Conservation (phyloP, 1,140 invertebrate genomes). For the Sycophila sp. region DNA sequence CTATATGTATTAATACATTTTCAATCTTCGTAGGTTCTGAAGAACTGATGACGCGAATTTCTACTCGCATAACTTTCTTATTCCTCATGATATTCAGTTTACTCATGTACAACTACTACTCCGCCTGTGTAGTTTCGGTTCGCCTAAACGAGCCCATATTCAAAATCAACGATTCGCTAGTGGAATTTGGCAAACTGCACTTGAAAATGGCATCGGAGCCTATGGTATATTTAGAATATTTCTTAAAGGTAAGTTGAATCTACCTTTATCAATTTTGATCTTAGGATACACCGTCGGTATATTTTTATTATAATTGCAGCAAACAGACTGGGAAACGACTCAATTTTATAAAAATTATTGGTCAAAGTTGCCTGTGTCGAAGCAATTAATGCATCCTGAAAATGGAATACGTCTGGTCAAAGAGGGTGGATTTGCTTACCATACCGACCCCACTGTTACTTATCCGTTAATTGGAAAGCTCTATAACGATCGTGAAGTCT, state of each 20-base stretch:
- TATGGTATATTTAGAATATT: slow-evolving; percentile 51
- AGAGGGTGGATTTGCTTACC: slow-evolving; percentile 44
- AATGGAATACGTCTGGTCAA: slow-evolving; percentile 36
- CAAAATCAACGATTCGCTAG: slow-evolving; percentile 59
- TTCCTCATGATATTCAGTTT: slow-evolving; percentile 51
- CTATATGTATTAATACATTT: neutral
- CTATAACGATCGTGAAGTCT: slow-evolving; percentile 43
- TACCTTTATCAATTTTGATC: neutral
- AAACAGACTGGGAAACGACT: slow-evolving; percentile 35
- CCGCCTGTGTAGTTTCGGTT: slow-evolving; percentile 56
- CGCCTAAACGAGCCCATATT: slow-evolving; percentile 55
- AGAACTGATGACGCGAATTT: slow-evolving; percentile 7
- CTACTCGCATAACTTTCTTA: slow-evolving; percentile 46
- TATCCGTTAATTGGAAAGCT: slow-evolving; percentile 43
- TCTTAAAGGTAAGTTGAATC: slow-evolving; percentile 49
- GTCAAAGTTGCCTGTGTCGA: slow-evolving; percentile 27
- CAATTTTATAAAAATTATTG: slow-evolving; percentile 32
- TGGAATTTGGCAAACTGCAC: slow-evolving; percentile 49
- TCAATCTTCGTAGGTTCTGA: slow-evolving; percentile 9
- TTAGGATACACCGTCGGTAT: too few species aligned
- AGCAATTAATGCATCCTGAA: slow-evolving; percentile 34
- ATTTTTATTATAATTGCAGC: slow-evolving; percentile 10
- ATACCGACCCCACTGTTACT: slow-evolving; percentile 38
- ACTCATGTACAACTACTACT: slow-evolving; percentile 60
- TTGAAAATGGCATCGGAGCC: slow-evolving; percentile 52